These are phyloP conservation scores for Gymnoscopelus braueri DNA, from an alignment of 2,797 vertebrate species.

Conservation along the genomic window DNA sequence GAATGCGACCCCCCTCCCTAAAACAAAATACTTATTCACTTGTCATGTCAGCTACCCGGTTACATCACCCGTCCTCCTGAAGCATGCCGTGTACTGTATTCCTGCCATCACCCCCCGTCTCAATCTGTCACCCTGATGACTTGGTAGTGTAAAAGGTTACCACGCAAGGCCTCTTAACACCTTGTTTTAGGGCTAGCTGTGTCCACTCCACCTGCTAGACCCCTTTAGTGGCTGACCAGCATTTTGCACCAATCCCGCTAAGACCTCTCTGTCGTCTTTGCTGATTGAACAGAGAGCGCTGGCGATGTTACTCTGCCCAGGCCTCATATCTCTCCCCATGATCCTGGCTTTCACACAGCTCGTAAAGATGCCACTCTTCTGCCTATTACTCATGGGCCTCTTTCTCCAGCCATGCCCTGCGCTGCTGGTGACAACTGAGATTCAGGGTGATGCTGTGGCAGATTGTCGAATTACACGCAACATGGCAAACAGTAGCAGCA, in stretches of 20 bases:
- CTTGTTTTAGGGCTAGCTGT: conserved; percentile 63
- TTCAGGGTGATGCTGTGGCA: conserved; percentile 59
- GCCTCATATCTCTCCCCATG: conserved; percentile 55
- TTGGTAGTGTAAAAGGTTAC: conserved; percentile 65
- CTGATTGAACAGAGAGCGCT: conserved; percentile 64
- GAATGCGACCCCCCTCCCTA: conserved; percentile 34
- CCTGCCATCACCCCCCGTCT: conserved; percentile 42
- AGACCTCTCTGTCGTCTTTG: conserved; percentile 60
- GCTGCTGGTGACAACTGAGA: conserved; percentile 69
- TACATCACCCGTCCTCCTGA: conserved; percentile 36
- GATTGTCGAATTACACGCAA: conserved; percentile 72
- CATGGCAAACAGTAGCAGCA: conserved; percentile 15
- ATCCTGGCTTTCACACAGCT: conserved; percentile 58
- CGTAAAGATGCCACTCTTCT: conserved; percentile 61
- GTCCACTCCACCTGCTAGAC: conserved; percentile 60
- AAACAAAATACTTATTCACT: conserved; percentile 34
- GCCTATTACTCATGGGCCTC: conserved; percentile 64
- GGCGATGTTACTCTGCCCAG: conserved; percentile 37
- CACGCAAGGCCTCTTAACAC: conserved; percentile 70
- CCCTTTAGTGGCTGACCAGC: conserved; percentile 56
- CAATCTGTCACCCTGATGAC: conserved; percentile 64
- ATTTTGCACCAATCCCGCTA: conserved; percentile 65
- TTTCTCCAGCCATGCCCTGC: conserved; percentile 51
- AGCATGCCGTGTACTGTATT: conserved; percentile 30
- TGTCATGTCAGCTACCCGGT: conserved; percentile 59